phyloP scores from a whole-genome alignment of 2,888 invertebrate species.

The Pimpla rufipes region DNA sequence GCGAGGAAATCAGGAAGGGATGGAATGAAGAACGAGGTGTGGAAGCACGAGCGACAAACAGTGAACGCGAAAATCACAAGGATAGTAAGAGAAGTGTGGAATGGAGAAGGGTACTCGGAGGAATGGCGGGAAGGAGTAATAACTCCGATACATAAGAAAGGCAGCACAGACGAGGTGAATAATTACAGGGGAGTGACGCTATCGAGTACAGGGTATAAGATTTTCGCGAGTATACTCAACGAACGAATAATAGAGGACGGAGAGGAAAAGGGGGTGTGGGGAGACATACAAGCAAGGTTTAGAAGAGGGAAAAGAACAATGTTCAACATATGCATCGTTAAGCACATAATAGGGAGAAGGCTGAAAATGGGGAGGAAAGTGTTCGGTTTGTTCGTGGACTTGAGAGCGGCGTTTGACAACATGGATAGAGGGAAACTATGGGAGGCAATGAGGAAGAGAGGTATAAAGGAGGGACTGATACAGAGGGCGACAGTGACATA shows the following conservation, averaged over 20 bases:
- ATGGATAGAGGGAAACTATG: slow-evolving; percentile 65
- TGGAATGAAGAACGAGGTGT: background rate
- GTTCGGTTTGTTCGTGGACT: slow-evolving; percentile 61
- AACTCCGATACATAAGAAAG: background rate
- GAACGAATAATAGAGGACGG: background rate
- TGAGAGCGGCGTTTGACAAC: slow-evolving; percentile 70
- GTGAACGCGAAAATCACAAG: background rate
- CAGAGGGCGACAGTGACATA: slow-evolving; percentile 51
- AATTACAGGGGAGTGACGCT: background rate
- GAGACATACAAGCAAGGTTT: background rate
- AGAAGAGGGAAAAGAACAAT: slow-evolving; percentile 62
- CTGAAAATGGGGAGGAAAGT: slow-evolving; percentile 50
- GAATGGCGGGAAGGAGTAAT: background rate
- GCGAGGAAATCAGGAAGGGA: background rate
- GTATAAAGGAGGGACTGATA: slow-evolving; percentile 28
- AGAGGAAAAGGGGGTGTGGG: background rate
- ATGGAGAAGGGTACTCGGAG: background rate
- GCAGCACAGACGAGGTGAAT: background rate
- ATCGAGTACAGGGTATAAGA: background rate
- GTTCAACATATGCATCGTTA: slow-evolving; percentile 61
- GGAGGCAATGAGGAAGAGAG: slow-evolving; percentile 56
- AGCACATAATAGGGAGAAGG: slow-evolving; percentile 47
- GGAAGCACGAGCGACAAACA: background rate
- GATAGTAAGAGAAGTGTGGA: background rate
- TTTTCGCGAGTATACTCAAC: background rate